These are phyloP conservation scores for Creontiades dilutus DNA, from an alignment of 2,888 invertebrate genomes.

Conservation along the genomic window DNA sequence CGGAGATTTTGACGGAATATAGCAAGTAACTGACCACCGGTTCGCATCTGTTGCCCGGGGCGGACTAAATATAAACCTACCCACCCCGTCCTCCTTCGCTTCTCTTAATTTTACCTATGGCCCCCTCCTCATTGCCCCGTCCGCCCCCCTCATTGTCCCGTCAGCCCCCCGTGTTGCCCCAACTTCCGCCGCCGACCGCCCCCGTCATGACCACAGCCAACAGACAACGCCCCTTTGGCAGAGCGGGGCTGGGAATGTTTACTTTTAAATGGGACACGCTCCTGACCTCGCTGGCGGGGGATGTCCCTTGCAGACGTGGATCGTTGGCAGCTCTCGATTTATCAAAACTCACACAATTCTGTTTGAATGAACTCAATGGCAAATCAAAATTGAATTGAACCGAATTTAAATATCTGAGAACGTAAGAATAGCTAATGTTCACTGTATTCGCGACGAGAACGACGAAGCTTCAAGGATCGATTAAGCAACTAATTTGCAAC, in stretches of 20 bases:
- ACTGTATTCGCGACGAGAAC: too few relatives aligned
- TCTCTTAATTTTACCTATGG: too few relatives aligned
- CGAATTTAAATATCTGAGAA: too few relatives aligned
- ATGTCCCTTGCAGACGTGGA: too few relatives aligned
- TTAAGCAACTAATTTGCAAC: too few relatives aligned
- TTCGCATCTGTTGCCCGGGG: constrained; percentile 11
- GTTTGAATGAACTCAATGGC: too few relatives aligned
- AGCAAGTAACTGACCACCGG: constrained; percentile 21
- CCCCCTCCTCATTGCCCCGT: not conserved
- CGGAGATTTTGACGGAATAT: not conserved
- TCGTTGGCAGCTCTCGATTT: too few relatives aligned
- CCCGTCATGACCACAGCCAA: constrained; percentile 20
- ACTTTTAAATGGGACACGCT: not conserved
- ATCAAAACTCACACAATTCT: too few relatives aligned
- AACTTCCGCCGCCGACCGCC: not conserved
- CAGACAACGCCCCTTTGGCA: not conserved
- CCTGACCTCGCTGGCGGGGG: not conserved
- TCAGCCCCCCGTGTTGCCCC: too few relatives aligned
- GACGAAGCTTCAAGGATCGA: too few relatives aligned
- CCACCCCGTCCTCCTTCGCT: not conserved
- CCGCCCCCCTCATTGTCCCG: not conserved
- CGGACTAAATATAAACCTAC: constrained; percentile 11
- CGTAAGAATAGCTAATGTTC: too few relatives aligned
- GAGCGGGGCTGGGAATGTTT: not conserved
- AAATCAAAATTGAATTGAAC: too few relatives aligned